These are phyloP conservation scores for Gambusia yucatana DNA, from an alignment of 2,797 vertebrate genomes.

Conservation along the genomic window DNA sequence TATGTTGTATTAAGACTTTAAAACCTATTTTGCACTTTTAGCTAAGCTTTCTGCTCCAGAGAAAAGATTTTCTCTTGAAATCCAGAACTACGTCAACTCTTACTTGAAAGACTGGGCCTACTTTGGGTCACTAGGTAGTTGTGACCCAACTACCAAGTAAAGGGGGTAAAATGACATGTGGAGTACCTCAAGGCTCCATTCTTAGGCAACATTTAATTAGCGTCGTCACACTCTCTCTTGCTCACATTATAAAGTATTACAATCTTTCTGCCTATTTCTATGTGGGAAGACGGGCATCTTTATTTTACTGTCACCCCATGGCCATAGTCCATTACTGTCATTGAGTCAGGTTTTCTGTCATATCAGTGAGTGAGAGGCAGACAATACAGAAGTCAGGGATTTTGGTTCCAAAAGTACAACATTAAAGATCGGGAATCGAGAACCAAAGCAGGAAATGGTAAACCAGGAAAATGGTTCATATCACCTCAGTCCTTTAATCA, in stretches of 20 bases:
- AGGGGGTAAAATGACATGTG: background rate
- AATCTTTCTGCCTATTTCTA: background rate
- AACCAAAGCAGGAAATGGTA: background rate
- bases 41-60: background rate
- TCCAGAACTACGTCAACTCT: background rate
- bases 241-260: background rate
- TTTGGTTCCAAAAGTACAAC: background rate
- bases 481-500: background rate
- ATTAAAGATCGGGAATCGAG: background rate
- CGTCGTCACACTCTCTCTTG: background rate
- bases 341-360: background rate
- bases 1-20: background rate
- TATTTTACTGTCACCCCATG: background rate
- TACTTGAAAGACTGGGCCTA: background rate
- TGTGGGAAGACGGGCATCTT: background rate
- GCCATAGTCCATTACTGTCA: background rate
- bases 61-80: background rate
- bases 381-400: background rate
- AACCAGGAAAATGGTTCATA: background rate
- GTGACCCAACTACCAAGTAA: no score
- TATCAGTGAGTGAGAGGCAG: background rate
- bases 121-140: background rate
- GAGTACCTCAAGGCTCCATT: background rate
- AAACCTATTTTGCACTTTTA: background rate
- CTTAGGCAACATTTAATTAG: background rate